Conservation (phyloP, 1,140 invertebrate species). For the Orchesella cincta region DNA sequence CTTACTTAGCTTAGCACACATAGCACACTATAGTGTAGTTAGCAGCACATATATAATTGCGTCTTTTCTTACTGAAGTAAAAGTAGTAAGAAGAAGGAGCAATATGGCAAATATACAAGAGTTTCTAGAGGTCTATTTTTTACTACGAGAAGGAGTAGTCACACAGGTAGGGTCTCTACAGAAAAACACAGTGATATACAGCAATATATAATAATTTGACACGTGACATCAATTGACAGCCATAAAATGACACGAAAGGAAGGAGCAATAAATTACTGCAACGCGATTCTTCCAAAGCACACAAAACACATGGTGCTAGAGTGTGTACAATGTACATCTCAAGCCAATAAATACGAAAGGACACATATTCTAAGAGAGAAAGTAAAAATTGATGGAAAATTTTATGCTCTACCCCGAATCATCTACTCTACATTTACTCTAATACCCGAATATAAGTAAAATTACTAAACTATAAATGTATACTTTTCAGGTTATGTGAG, state of each 20-base stretch:
- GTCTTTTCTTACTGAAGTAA: background rate
- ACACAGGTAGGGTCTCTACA: constrained; percentile 4
- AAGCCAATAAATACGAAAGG: too few relatives aligned
- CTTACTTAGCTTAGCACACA: too few relatives aligned
- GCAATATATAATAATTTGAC: background rate
- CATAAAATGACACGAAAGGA: constrained; percentile 10
- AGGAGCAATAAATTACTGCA: constrained; percentile 11
- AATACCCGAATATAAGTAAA: too few relatives aligned
- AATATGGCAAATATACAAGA: background rate
- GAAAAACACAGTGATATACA: background rate
- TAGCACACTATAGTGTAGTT: background rate
- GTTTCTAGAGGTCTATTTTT: background rate
- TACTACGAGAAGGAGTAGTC: background rate
- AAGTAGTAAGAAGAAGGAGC: background rate
- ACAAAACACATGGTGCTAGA: too few relatives aligned
- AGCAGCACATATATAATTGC: background rate
- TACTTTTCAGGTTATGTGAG: too few relatives aligned
- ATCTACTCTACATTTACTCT: too few relatives aligned
- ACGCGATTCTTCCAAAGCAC: too few relatives aligned
- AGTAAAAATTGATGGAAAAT: too few relatives aligned
- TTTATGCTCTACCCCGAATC: too few relatives aligned
- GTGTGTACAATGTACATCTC: too few relatives aligned
- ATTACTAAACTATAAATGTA: too few relatives aligned
- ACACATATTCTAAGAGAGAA: too few relatives aligned
- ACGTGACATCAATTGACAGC: constrained; percentile 5